Percentiles rank a stretch among this genome's conserved stretches.
These are phyloP conservation scores for Aphrophora alni DNA, from an alignment of 2,888 invertebrate genomes.

Conservation along the genomic window DNA sequence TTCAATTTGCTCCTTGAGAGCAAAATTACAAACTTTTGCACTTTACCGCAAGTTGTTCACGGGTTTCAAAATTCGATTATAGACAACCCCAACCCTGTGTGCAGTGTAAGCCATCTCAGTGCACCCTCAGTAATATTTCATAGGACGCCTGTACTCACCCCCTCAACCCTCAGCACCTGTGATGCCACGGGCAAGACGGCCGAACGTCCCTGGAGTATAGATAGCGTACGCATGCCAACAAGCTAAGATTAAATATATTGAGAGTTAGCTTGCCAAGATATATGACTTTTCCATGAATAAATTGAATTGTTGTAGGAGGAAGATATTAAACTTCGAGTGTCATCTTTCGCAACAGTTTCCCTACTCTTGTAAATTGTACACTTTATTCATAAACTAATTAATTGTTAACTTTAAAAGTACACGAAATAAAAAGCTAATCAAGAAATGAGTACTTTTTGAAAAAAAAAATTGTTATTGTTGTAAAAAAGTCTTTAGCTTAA, in stretches of 20 bases:
- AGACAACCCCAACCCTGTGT: constrained; percentile 15
- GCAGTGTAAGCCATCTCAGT: constrained; percentile 27
- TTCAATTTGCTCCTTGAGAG: neutral
- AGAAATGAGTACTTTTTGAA: too few species aligned
- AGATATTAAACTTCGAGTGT: too few species aligned
- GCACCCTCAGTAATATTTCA: constrained; percentile 35
- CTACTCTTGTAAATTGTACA: too few species aligned
- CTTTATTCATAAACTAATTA: too few species aligned
- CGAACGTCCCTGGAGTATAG: neutral
- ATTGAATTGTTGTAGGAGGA: neutral
- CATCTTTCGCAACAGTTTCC: too few species aligned
- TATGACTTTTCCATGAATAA: neutral
- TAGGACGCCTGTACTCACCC: constrained; percentile 17
- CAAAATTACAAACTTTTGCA: neutral
- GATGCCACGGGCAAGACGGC: neutral
- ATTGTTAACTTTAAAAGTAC: too few species aligned
- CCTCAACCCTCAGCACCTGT: neutral
- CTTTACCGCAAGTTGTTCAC: constrained; percentile 17
- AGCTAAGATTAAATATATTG: too few species aligned
- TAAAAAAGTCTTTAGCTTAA: too few species aligned
- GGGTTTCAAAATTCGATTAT: constrained; percentile 30
- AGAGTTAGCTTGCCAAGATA: neutral
- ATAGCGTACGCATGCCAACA: neutral
- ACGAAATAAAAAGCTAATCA: too few species aligned
- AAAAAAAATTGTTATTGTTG: too few species aligned